Conservation (phyloP, 2,113 vertebrate species). For the Taxidea taxus region DNA sequence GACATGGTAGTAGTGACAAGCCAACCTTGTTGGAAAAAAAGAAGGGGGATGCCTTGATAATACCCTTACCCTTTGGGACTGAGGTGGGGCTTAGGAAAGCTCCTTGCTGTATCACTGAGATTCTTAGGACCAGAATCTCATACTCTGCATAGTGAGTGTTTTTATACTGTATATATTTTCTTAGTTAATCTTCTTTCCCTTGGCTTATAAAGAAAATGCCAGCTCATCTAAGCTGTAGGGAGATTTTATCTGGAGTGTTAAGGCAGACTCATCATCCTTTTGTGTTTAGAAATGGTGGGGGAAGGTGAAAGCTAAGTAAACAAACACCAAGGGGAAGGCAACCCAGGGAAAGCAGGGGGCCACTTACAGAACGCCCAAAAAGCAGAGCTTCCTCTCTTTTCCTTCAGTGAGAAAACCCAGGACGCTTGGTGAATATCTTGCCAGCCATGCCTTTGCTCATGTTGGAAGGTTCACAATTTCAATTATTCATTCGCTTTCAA, state of each 20-base stretch:
- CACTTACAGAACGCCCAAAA: not conserved
- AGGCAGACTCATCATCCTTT: not conserved
- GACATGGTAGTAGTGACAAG: not conserved
- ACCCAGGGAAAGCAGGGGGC: not conserved
- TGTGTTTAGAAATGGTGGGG: not conserved
- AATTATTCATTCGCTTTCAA: not conserved
- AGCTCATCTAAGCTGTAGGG: not conserved
- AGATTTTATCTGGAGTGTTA: not conserved
- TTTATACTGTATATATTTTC: not conserved
- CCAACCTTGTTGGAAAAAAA: not conserved
- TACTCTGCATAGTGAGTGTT: not conserved
- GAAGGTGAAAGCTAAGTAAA: not conserved
- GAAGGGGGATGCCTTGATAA: not conserved
- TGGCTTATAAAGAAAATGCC: not conserved
- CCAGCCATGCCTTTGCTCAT: not conserved
- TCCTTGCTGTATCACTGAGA: not conserved
- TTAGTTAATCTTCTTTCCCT: not conserved
- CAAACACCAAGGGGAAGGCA: not conserved
- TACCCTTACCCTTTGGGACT: not conserved
- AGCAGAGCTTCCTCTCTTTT: not conserved
- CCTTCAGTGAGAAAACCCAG: not conserved
- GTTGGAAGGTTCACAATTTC: not conserved
- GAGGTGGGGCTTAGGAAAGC: not conserved
- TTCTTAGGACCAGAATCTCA: not conserved
- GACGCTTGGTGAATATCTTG: not conserved